Evolutionary conservation across 2,797 vertebrate species (phyloP).

Genomic region (Scolopax bukidnonensis): DNA sequence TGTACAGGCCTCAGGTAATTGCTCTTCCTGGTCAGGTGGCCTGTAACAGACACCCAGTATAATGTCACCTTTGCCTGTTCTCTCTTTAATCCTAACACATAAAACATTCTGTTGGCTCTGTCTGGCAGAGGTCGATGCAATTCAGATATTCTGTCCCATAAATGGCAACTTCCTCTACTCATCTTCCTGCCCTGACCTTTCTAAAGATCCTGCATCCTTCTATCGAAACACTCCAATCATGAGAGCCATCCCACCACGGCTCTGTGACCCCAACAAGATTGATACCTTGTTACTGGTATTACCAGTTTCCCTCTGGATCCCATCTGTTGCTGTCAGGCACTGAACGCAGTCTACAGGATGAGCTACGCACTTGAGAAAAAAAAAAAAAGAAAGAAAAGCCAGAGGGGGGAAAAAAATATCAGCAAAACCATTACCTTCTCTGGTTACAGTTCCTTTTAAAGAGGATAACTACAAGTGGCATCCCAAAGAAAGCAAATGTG

Average conservation of each 20-base stretch:
- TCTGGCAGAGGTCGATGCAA: neutral
- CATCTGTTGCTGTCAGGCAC: rapidly evolving
- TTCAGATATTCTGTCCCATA: neutral
- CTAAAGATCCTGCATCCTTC: neutral
- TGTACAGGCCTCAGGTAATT: neutral
- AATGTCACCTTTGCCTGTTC: neutral
- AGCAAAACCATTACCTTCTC: neutral
- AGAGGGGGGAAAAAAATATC: too few species aligned
- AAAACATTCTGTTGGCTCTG: neutral
- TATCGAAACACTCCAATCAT: neutral
- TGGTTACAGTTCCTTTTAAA: neutral
- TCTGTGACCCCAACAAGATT: neutral
- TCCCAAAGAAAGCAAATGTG: rapidly evolving
- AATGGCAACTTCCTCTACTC: neutral
- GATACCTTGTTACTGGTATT: neutral
- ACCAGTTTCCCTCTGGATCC: neutral
- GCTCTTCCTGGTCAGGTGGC: neutral
- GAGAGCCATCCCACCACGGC: rapidly evolving
- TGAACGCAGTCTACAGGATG: neutral
- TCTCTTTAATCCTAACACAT: neutral
- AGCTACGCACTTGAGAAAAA: neutral
- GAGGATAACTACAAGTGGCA: neutral
- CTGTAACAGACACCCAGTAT: neutral
- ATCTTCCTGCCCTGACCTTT: neutral
- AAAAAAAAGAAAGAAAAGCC: neutral